A percentile compares a stretch with the other conserved stretches of the same genome.
phyloP scores from a whole-genome alignment of 1,140 invertebrate genomes.

The Alviniconcha marisindica region DNA sequence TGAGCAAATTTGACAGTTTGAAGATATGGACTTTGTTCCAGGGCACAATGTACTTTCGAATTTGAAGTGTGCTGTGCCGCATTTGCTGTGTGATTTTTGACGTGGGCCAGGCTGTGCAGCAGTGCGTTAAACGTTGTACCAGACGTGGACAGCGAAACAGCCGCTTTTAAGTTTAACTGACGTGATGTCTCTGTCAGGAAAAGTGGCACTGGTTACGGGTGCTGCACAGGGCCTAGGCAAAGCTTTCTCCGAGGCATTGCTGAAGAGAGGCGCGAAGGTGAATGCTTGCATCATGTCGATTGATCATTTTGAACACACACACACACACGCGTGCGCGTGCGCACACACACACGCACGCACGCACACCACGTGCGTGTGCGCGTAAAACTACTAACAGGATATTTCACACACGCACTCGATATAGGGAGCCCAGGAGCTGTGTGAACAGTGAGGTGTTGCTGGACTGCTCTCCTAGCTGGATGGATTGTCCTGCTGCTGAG shows the following conservation, averaged over 20 bases:
- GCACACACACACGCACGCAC: conserved; percentile 19
- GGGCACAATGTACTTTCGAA: not conserved
- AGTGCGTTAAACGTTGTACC: too few relatives aligned
- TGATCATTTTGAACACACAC: not conserved
- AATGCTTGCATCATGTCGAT: not conserved
- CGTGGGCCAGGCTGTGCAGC: too few relatives aligned
- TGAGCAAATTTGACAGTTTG: not conserved
- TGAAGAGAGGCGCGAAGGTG: conserved; percentile 85
- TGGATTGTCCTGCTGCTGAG: too few relatives aligned
- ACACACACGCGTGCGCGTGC: not conserved
- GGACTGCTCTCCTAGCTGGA: too few relatives aligned
- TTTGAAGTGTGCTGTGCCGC: too few relatives aligned
- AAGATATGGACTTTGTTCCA: not conserved
- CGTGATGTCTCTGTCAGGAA: conserved; percentile 82
- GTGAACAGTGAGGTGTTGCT: too few relatives aligned
- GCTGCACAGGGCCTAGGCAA: conserved; percentile 85
- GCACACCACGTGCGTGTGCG: too few relatives aligned
- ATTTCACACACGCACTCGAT: too few relatives aligned
- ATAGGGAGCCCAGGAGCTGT: too few relatives aligned
- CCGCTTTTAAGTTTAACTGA: not conserved
- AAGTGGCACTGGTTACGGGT: conserved; percentile 85
- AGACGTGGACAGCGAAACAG: too few relatives aligned
- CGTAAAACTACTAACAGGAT: too few relatives aligned
- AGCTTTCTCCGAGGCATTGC: conserved; percentile 82
- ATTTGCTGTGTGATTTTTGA: too few relatives aligned